phyloP scores from a whole-genome alignment of 1,140 invertebrate species.

The Drosophila hydei region DNA sequence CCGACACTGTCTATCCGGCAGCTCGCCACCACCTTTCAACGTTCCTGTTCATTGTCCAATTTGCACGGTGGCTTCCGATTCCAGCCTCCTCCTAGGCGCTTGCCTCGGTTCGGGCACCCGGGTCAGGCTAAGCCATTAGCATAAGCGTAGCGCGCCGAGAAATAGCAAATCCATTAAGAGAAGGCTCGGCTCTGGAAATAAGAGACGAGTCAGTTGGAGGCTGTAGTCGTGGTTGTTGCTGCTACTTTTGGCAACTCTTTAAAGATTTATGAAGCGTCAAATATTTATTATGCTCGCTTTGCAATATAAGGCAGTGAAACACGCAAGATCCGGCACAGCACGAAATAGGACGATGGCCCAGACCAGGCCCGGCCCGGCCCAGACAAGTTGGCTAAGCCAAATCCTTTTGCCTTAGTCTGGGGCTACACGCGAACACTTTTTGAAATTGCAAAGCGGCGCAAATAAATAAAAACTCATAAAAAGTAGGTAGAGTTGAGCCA shows the following conservation, averaged over 20 bases:
- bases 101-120: background rate
- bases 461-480: slow-evolving; percentile 82
- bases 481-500: slow-evolving; percentile 61
- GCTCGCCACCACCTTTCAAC: background rate
- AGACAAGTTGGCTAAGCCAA: slow-evolving; percentile 44
- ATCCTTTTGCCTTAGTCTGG: slow-evolving; percentile 38
- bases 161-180: slow-evolving; percentile 76
- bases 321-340: slow-evolving; percentile 69
- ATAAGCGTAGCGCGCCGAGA: slow-evolving; percentile 69
- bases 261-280: slow-evolving; percentile 84
- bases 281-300: slow-evolving; percentile 84
- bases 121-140: slow-evolving; percentile 63
- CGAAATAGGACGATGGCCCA: slow-evolving; percentile 61
- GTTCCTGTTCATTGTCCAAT: slow-evolving; percentile 66
- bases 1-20: slow-evolving; percentile 24
- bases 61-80: slow-evolving; percentile 67
- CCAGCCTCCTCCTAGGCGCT: slow-evolving; percentile 41
- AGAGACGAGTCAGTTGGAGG: slow-evolving; percentile 19
- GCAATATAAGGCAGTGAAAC: slow-evolving; percentile 78
- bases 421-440: slow-evolving; percentile 68
- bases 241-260: slow-evolving; percentile 76
- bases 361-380: slow-evolving; percentile 13
- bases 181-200: slow-evolving; percentile 38
- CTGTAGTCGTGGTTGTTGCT: slow-evolving; percentile 13
- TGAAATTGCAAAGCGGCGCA: slow-evolving; percentile 80